Percentiles rank a stretch among this genome's conserved stretches.
These are phyloP conservation scores for Champsocephalus gunnari DNA, from an alignment of 2,797 vertebrate genomes.

Conservation along the genomic window DNA sequence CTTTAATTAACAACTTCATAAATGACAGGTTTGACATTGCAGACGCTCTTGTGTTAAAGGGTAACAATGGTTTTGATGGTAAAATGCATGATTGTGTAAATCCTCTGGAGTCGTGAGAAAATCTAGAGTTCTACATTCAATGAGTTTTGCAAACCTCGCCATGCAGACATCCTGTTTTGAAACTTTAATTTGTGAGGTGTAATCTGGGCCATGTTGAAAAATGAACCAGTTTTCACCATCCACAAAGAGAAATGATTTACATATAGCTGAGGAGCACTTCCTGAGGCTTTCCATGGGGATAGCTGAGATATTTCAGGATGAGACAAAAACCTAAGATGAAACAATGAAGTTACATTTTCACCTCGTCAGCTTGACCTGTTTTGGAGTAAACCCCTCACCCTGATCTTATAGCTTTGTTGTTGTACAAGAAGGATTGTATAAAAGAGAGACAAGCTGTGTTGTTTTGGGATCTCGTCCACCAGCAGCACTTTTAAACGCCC, in stretches of 20 bases:
- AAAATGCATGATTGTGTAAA: too few species aligned
- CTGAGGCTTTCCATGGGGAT: slow-evolving; percentile 27
- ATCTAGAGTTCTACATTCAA: too few species aligned
- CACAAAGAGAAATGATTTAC: slow-evolving; percentile 43
- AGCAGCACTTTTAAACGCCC: slow-evolving; percentile 22
- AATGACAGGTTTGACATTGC: too few species aligned
- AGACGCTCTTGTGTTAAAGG: too few species aligned
- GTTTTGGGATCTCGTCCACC: slow-evolving; percentile 27
- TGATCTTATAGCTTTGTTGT: too few species aligned
- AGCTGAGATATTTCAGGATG: slow-evolving; percentile 27
- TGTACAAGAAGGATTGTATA: too few species aligned
- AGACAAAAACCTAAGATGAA: neutral
- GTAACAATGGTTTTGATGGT: too few species aligned
- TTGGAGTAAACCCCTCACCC: neutral
- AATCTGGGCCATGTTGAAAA: slow-evolving; percentile 27
- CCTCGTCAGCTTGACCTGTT: neutral
- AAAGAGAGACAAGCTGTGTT: slow-evolving; percentile 45
- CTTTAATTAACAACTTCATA: too few species aligned
- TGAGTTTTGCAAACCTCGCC: too few species aligned
- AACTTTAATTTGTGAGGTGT: slow-evolving; percentile 43
- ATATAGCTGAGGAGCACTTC: slow-evolving; percentile 19
- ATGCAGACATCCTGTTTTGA: slow-evolving; percentile 21
- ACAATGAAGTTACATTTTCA: slow-evolving; percentile 6
- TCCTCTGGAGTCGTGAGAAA: too few species aligned
- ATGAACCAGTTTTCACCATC: neutral